Conservation (phyloP, 2,888 invertebrate genomes). For the Sinohyriopsis cumingii region DNA sequence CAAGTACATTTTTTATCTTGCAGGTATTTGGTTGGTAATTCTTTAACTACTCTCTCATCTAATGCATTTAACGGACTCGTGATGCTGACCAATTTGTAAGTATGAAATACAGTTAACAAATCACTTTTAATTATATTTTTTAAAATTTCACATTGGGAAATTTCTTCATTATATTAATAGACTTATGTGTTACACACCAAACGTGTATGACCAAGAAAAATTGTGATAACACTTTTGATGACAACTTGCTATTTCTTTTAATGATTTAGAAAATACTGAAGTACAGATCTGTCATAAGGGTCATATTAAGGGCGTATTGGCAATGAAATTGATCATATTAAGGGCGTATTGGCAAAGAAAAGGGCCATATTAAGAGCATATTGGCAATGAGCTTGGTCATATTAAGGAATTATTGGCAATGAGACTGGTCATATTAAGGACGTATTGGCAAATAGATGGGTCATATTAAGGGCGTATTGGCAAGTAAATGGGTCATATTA, state of each 20-base stretch:
- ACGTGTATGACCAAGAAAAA: neutral
- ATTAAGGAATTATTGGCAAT: too few species aligned
- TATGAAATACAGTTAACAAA: neutral
- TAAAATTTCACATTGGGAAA: neutral
- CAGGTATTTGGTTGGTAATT: constrained; percentile 24
- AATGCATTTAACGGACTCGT: constrained; percentile 19
- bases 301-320: too few species aligned
- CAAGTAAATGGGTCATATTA: too few species aligned
- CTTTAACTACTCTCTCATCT: constrained; percentile 15
- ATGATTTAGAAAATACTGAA: too few species aligned
- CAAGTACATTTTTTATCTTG: constrained; percentile 2
- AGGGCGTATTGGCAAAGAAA: too few species aligned
- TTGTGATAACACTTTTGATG: neutral
- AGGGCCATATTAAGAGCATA: too few species aligned
- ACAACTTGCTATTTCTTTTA: neutral
- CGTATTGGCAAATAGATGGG: too few species aligned
- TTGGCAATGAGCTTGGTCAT: too few species aligned
- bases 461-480: too few species aligned
- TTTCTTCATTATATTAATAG: neutral
- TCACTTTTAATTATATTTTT: neutral
- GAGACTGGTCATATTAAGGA: too few species aligned
- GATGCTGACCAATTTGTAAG: constrained; percentile 18
- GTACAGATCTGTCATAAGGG: too few species aligned
- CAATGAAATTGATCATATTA: too few species aligned
- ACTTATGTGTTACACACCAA: neutral